Percentiles rank a stretch among this genome's conserved stretches.
Conservation (phyloP, 2,797 vertebrate species). For the Hoplostethus atlanticus region DNA sequence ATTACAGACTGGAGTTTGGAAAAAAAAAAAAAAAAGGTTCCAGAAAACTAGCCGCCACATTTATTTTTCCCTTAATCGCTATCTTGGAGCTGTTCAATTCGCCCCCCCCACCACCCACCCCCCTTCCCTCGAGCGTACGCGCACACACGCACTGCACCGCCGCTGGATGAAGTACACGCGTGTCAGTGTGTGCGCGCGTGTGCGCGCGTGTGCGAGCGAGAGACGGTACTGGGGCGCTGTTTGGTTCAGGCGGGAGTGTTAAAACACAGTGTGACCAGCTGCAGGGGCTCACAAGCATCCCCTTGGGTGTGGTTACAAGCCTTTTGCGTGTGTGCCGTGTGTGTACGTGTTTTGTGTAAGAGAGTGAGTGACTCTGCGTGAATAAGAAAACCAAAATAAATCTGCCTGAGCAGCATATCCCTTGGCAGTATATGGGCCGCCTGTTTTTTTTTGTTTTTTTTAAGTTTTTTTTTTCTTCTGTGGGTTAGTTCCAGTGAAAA, state of each 20-base stretch:
- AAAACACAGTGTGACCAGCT: constrained; percentile 73
- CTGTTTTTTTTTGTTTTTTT: constrained; percentile 58
- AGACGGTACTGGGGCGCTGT: constrained; percentile 74
- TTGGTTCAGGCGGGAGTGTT: constrained; percentile 70
- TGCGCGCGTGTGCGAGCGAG: constrained; percentile 29
- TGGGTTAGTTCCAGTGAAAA: constrained; percentile 74
- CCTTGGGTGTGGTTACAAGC: constrained; percentile 85
- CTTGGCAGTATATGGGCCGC: constrained; percentile 75
- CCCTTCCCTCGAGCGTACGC: constrained; percentile 58
- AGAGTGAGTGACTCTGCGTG: constrained; percentile 60
- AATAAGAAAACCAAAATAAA: constrained; percentile 85
- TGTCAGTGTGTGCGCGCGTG: constrained; percentile 39
- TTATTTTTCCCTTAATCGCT: constrained; percentile 56
- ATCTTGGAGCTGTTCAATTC: constrained; percentile 68
- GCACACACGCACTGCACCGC: constrained; percentile 48
- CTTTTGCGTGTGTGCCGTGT: constrained; percentile 64
- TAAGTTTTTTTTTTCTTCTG: constrained; percentile 50
- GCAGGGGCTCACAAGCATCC: constrained; percentile 74
- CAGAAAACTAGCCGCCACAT: constrained; percentile 59
- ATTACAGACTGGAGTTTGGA: constrained; percentile 33
- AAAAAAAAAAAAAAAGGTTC: neutral
- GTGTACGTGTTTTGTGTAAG: constrained; percentile 51
- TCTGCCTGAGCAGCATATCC: constrained; percentile 76
- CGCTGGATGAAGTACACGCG: constrained; percentile 52
- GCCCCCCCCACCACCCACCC: neutral